Base-by-base conservation (phyloP, 2,888 invertebrate species). In the Drosophila silvestris region DNA sequence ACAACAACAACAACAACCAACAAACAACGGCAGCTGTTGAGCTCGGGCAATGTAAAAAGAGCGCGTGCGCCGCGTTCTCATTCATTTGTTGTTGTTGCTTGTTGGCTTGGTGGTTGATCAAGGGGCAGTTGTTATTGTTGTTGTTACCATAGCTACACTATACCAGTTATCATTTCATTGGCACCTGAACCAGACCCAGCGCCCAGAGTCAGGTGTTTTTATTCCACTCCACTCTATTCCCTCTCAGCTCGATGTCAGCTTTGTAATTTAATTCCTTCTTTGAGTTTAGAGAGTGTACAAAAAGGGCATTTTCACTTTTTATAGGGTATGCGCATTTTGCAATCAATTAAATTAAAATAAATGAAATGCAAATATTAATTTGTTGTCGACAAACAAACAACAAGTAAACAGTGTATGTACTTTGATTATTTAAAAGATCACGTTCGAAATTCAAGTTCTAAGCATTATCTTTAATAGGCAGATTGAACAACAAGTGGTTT, bases 61-160 rank as follows among this genome's bases (percentile, higher is more conserved):
- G 89, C 91, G 89, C 85, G 64, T 83, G 85, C 91, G 91, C 87
- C 89, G 85, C 90, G 80, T 88, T 88, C 86, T 72, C 61, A 61
- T 68, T 51, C 10, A 35, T 22, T 16, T 60, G 32, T 44, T 37
- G 33, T 28, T 50, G 41, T 70, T 84, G 63, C 16, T 14, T 57
- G 51, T 37, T 53, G 33, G 53, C 26, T 41, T 65, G 81, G 62
- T 72, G 72, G 65, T 60, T 64, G 58, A 33, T 47, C 26, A 56
- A 56, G 37, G 22, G 39, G 47, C 6, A 44, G 22, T 16, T 57
- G 32, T 30, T 30, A n/a, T 16, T 32, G 39, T 70, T 83, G 54
- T 54, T 41, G 16, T 74, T 74, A 37, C 39, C 67, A 58, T 58
- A 44, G 33, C 33, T 68, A 59, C 51, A 58, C 35, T 33, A 56